phyloP scores from a whole-genome alignment of 2,113 vertebrate species.

The Taxidea taxus region DNA sequence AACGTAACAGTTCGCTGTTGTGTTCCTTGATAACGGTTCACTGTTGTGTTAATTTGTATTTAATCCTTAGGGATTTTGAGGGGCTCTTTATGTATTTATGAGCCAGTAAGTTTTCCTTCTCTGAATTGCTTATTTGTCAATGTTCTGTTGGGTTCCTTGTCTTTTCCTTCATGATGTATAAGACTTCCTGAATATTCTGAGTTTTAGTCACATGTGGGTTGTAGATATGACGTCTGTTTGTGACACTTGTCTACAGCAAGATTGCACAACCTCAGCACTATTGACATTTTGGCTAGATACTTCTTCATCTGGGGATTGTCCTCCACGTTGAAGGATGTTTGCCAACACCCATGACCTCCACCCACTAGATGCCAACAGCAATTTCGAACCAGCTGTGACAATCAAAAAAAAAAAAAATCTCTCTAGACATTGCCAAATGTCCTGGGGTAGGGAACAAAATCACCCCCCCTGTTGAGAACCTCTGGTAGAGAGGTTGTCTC shows the following conservation, averaged over 20 bases:
- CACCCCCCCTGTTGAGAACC: neutral
- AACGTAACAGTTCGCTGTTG: neutral
- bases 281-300: neutral
- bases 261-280: neutral
- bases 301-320: neutral
- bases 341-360: neutral
- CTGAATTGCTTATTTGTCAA: neutral
- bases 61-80: neutral
- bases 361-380: neutral
- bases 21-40: neutral
- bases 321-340: neutral
- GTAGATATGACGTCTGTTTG: neutral
- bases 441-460: neutral
- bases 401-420: neutral
- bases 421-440: neutral
- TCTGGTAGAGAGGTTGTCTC: neutral
- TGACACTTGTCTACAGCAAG: neutral
- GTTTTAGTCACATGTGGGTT: neutral
- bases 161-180: neutral
- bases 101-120: neutral
- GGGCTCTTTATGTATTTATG: neutral
- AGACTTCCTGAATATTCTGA: neutral
- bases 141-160: neutral
- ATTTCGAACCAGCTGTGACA: neutral
- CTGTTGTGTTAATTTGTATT: neutral